A percentile compares a stretch with the other conserved stretches of the same genome.
phyloP scores from a whole-genome alignment of 1,140 invertebrate species.

The Drosophila funebris region DNA sequence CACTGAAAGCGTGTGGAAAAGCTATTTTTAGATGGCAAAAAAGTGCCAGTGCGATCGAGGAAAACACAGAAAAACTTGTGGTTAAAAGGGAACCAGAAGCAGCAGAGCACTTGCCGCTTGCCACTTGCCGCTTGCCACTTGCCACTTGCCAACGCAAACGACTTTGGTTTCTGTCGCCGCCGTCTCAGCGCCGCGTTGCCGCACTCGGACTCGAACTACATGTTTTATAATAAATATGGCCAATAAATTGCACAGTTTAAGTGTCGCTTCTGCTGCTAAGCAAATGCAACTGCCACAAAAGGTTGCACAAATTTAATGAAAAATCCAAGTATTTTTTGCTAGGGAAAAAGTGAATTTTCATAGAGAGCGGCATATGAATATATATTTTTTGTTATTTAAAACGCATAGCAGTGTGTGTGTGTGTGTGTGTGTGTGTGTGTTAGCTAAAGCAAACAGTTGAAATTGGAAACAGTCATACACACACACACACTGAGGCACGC shows the following conservation, averaged over 20 bases:
- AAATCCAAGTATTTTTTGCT: neutral
- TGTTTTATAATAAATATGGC: slow-evolving; percentile 76
- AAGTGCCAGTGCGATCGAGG: slow-evolving; percentile 39
- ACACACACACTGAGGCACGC: slow-evolving; percentile 14
- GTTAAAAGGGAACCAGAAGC: slow-evolving; percentile 15
- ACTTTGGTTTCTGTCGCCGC: slow-evolving; percentile 26
- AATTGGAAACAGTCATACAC: slow-evolving; percentile 43
- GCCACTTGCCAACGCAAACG: slow-evolving; percentile 30
- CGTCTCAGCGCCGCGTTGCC: neutral
- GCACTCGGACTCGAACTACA: slow-evolving; percentile 30
- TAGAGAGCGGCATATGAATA: slow-evolving; percentile 21
- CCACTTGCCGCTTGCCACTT: slow-evolving; percentile 29
- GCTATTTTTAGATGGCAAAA: slow-evolving; percentile 66
- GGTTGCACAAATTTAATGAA: slow-evolving; percentile 37
- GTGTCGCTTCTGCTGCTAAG: slow-evolving; percentile 31
- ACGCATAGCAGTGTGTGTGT: neutral
- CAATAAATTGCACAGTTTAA: slow-evolving; percentile 69
- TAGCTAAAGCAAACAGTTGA: slow-evolving; percentile 47
- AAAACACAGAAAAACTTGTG: slow-evolving; percentile 31
- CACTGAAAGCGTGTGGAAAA: slow-evolving; percentile 80
- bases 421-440: slow-evolving; percentile 6
- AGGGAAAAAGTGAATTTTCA: slow-evolving; percentile 3
- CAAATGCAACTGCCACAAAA: slow-evolving; percentile 34
- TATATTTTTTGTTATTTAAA: slow-evolving; percentile 16
- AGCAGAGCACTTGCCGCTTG: slow-evolving; percentile 40